Percentiles rank a stretch among this genome's conserved stretches.
Evolutionary conservation across 2,888 invertebrate genomes (phyloP).

Genomic region (Embidobia sp.): DNA sequence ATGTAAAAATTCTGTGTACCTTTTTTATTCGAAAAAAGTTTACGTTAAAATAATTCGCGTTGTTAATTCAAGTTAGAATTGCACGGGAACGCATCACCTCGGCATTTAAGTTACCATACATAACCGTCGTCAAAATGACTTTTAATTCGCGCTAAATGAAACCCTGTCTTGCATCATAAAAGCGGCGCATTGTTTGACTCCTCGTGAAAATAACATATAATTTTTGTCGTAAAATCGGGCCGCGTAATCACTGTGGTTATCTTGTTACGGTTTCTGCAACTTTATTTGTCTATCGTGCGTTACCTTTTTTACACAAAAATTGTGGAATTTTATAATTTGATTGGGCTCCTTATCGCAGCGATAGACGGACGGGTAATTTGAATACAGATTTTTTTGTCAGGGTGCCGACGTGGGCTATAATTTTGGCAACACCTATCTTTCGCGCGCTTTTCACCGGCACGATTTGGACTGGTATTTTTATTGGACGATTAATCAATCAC

Average conservation of each 20-base stretch:
- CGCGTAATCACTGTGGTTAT: conserved; percentile 39
- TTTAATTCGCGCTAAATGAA: conserved; percentile 33
- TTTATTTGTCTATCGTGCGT: conserved; percentile 31
- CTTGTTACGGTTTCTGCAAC: conserved; percentile 41
- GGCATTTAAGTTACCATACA: not conserved
- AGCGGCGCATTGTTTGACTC: conserved; percentile 18
- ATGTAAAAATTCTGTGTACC: too few relatives aligned
- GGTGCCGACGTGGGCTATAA: conserved; percentile 30
- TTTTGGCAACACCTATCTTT: conserved; percentile 40
- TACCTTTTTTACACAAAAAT: conserved; percentile 23
- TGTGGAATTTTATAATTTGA: conserved; percentile 23
- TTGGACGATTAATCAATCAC: conserved; percentile 39
- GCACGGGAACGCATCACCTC: not conserved
- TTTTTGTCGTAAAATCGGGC: conserved; percentile 35
- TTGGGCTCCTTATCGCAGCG: conserved; percentile 4
- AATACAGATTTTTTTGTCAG: conserved; percentile 17
- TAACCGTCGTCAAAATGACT: conserved; percentile 2
- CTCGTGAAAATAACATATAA: conserved; percentile 37
- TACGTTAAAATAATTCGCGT: too few relatives aligned
- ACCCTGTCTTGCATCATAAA: conserved; percentile 21
- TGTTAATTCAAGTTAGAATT: not conserved
- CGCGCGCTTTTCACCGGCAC: conserved; percentile 20
- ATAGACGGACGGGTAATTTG: not conserved
- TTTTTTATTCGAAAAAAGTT: too few relatives aligned
- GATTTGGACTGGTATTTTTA: conserved; percentile 24